Evolutionary conservation across 2,888 invertebrate species (phyloP).

Genomic region (Nomada ruficornis): DNA sequence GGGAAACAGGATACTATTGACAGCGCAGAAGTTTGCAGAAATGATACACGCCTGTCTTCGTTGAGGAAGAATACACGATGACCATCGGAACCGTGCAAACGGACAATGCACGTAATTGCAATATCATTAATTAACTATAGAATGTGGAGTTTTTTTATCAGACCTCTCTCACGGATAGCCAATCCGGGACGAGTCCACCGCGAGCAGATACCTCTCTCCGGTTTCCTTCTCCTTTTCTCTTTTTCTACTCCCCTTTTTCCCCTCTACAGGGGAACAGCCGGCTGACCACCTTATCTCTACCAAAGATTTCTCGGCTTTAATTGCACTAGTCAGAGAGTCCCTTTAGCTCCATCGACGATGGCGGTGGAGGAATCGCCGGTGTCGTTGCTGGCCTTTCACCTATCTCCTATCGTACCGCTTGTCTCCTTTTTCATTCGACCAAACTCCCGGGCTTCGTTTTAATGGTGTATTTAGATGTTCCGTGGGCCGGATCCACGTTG

Average conservation of each 20-base stretch:
- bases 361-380: constrained; percentile 30
- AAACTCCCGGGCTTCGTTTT: constrained; percentile 40
- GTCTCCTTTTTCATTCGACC: constrained; percentile 54
- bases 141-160: constrained; percentile 72
- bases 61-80: constrained; percentile 1
- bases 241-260: constrained; percentile 37
- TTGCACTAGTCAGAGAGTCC: constrained; percentile 73
- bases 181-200: constrained; percentile 50
- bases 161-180: constrained; percentile 45
- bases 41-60: background rate
- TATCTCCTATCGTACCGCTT: constrained; percentile 68
- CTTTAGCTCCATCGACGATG: constrained; percentile 54
- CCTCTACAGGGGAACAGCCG: constrained; percentile 36
- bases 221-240: constrained; percentile 49
- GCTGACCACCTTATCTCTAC: constrained; percentile 67
- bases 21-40: background rate
- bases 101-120: constrained; percentile 71
- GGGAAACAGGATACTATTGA: background rate
- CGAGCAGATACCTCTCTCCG: constrained; percentile 16
- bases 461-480: constrained; percentile 58
- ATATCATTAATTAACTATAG: constrained; percentile 77
- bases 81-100: constrained; percentile 6
- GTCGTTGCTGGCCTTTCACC: constrained; percentile 65
- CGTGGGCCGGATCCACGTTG: constrained; percentile 32
- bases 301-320: constrained; percentile 76